Evolutionary conservation across 2,113 vertebrate species (phyloP).

Genomic region (Rattus norvegicus): GRCr8 NC_086021.1:65773501-65774000

Average conservation of each 20-base stretch:
- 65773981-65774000: not conserved
- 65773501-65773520: too few relatives aligned
- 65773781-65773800: accelerated
- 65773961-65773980: not conserved
- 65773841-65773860: not conserved
- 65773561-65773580: too few relatives aligned
- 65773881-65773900: not conserved
- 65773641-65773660: too few relatives aligned
- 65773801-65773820: not conserved
- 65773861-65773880: not conserved
- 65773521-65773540: too few relatives aligned
- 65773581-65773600: too few relatives aligned
- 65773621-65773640: too few relatives aligned
- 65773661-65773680: too few relatives aligned
- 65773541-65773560: too few relatives aligned
- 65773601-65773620: too few relatives aligned
- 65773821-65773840: not conserved
- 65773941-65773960: slow-evolving; percentile 27
- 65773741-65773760: not conserved
- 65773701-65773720: too few relatives aligned
- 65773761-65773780: not conserved
- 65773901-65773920: slow-evolving; percentile 16
- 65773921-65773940: not conserved
- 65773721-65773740: not conserved
- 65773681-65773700: too few relatives aligned